Evolutionary conservation across 2,113 vertebrate genomes (phyloP).

Genomic region (Leucoraja erinaceus): DNA sequence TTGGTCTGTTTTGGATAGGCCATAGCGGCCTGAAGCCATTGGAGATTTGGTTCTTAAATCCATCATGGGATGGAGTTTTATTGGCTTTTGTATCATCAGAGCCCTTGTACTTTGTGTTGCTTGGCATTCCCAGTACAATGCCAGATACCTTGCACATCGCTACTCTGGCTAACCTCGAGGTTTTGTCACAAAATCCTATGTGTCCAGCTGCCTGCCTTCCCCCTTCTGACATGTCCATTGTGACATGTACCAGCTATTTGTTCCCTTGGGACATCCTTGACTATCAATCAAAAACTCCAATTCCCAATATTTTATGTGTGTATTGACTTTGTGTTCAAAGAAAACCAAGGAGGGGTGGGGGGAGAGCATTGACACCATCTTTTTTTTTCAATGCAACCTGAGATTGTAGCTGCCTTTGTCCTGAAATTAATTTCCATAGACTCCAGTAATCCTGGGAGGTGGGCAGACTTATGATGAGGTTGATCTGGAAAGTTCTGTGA

Average conservation of each 20-base stretch:
- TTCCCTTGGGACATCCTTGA: too few species aligned
- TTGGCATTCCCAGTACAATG: not conserved
- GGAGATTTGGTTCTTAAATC: not conserved
- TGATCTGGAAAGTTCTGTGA: not conserved
- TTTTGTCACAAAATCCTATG: too few species aligned
- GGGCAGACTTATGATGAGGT: not conserved
- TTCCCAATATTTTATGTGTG: too few species aligned
- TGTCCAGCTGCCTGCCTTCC: too few species aligned
- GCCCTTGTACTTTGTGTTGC: not conserved
- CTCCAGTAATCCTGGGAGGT: not conserved
- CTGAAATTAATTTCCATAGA: too few species aligned
- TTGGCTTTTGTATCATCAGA: not conserved
- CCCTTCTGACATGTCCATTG: too few species aligned
- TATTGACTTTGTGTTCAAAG: not conserved
- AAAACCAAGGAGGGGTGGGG: not conserved
- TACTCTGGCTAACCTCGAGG: too few species aligned
- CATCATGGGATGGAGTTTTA: not conserved
- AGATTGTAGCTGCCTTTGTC: not conserved
- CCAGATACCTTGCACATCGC: too few species aligned
- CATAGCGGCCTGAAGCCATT: not conserved
- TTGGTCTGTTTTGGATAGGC: not conserved
- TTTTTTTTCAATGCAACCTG: not conserved
- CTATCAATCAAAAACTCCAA: too few species aligned
- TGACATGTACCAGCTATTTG: too few species aligned
- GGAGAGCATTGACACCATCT: not conserved